Evolutionary conservation across 53 echinoderm and acorn worm species (phyloP).

Genomic region (Apostichopus leukothele): DNA sequence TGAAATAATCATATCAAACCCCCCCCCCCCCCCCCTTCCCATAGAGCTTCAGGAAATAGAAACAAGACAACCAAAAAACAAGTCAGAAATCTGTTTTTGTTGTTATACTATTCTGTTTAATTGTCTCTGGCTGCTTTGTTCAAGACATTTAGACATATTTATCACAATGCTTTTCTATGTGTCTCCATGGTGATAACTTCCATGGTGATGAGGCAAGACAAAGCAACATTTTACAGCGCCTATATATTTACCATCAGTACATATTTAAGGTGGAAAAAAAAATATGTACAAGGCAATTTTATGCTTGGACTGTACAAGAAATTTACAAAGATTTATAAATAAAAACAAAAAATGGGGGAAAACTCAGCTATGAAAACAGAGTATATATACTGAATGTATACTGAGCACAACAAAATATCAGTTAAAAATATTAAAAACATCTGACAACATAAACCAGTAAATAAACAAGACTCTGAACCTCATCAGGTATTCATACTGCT

Average conservation of each 20-base stretch:
- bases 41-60: too few species aligned
- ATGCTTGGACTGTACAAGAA: constrained; percentile 26
- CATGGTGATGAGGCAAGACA: constrained; percentile 42
- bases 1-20: too few species aligned
- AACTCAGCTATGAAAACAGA: not conserved
- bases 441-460: not conserved
- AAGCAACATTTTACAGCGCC: constrained; percentile 19
- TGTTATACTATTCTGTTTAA: not conserved
- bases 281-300: constrained; percentile 25
- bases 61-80: too few species aligned
- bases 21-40: too few species aligned
- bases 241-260: constrained; percentile 4
- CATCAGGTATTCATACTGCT: too few species aligned
- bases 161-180: not conserved
- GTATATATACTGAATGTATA: not conserved
- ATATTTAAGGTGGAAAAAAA: not conserved
- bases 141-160: not conserved
- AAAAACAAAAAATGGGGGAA: not conserved
- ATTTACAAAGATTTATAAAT: constrained; percentile 35
- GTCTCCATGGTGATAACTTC: not conserved
- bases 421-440: not conserved
- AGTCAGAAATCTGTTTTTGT: too few species aligned
- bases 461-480: too few species aligned
- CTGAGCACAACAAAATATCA: constrained; percentile 2
- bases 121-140: constrained; percentile 4